Evolutionary conservation across 92 coral and sea anemone species (phyloP), one percentile per base, ranked within the genome.

Genomic region (Parazoanthus darwini): DNA sequence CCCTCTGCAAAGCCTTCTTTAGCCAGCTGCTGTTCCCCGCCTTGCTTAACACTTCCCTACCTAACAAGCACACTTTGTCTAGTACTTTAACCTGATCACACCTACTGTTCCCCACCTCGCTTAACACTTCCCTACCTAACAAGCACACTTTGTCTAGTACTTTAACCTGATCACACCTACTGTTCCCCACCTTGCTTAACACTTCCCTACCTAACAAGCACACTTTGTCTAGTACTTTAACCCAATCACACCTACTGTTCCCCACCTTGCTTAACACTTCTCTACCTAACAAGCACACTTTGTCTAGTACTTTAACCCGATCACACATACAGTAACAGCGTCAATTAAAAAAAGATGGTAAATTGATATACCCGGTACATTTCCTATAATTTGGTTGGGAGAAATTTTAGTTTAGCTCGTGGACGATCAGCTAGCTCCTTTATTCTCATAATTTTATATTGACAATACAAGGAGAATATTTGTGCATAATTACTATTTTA

Each of bases 1-100:
- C 96, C 80, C 99, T 94, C 80, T 97, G 94, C 25, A 91, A 91
- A 36, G 98, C 96, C 85, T 91, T 92, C 87, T 92, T 95, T 38
- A 97, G 82, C 98, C 98, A 97, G 33, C 1, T 85, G 29, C 94
- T 91, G 75, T 94, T 94, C 71, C 94, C 94, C 42, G 93, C 82
- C 79, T 73, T 46, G 87, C 44, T 71, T 66, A 70, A 16, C 18
- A 74, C 20, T 73, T 70, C 87, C 22, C 6, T 36, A 83, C 78
- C 87, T 46, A 20, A 63, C 25, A 63, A 20, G 70, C 70, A 63
- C 70, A 63, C n/a, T 5, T 29, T 29, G 33, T 29, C 33, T 29
- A 29, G 33, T 29, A 29, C 0, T 29, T 29, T 29, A 29, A 29
- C 33, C 33, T 0, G 33, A 29, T 29, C 33, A 29, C 33, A 29